Evolutionary conservation across 2,888 invertebrate species (phyloP), one percentile per base, ranked within the genome.

Genomic region (Scelioninae gen. 2): DNA sequence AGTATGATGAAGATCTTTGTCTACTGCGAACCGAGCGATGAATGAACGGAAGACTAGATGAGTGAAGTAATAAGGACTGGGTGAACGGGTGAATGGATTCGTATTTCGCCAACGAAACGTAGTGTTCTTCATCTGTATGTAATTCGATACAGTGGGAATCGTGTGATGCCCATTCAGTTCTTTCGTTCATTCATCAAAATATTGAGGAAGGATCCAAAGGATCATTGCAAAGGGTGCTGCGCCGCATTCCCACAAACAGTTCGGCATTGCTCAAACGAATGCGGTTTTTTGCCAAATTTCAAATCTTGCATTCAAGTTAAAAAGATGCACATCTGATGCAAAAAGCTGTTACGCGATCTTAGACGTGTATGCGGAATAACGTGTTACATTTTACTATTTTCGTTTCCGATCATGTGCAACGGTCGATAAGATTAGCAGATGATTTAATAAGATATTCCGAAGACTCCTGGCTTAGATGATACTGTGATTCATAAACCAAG

Each of bases 111-210:
- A 77, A 78, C 76, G 76, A 73, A 77, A 79, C 80, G 77, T 81
- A 78, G 81, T 81, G 77, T 75, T 80, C 76, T 79, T 77, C 76
- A 72, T 79, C 76, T 13, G 77, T 76, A 72, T 78, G 86, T 82
- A 85, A 86, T 81, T 83, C 80, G 84, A 86, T 85, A 82, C 84
- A 85, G 84, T 85, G 85, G 85, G 85, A 85, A 85, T 84, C 79
- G 71, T 79, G 81, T 81, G 79, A 79, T 80, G 78, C 77, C 79
- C 79, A 83, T 82, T 82, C 78, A 76, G 75, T 55, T 60, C 58
- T 39, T 16, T 60, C 57, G 74, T 71, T 74, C 78, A 81, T 76
- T 78, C 79, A 79, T 74, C 58, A 77, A 75, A 79, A 78, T 77
- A 78, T 81, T 78, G 78, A 78, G 77, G 74, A 79, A 78, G 78